A percentile compares a stretch with the other conserved stretches of the same genome.
These are phyloP conservation scores for Meloidogyne exigua DNA, from an alignment of 1,140 invertebrate species.

Conservation along the genomic window DNA sequence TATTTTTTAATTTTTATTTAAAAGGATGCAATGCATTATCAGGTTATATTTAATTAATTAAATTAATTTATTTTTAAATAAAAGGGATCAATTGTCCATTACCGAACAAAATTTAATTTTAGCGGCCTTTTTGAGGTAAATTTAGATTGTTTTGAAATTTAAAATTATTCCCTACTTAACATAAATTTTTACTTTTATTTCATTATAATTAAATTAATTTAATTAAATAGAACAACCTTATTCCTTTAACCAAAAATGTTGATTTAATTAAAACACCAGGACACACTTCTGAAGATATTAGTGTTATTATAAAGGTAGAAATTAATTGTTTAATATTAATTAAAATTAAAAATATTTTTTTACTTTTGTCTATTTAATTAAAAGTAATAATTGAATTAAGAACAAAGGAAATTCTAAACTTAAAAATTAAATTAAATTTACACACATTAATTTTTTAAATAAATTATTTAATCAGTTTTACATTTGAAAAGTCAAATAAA, in stretches of 20 bases:
- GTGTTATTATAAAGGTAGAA: constrained; percentile 45
- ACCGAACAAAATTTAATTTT: constrained; percentile 55
- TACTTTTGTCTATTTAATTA: too few relatives aligned
- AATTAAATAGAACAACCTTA: constrained; percentile 48
- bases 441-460: too few relatives aligned
- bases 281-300: constrained; percentile 58
- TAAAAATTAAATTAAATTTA: too few relatives aligned
- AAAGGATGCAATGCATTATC: constrained; percentile 58
- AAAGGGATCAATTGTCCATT: constrained; percentile 43
- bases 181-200: too few relatives aligned
- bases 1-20: constrained; percentile 32
- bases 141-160: not conserved
- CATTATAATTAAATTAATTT: not conserved
- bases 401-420: too few relatives aligned
- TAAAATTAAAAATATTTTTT: too few relatives aligned
- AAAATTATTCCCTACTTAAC: too few relatives aligned
- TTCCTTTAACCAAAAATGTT: constrained; percentile 55
- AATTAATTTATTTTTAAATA: too few relatives aligned
- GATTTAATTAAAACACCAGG: constrained; percentile 51
- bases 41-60: constrained; percentile 19
- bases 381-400: too few relatives aligned
- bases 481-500: too few relatives aligned
- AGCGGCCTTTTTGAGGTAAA: constrained; percentile 55
- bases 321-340: too few relatives aligned
- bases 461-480: too few relatives aligned